Conservation (phyloP, 2,113 vertebrate species). For the Nesospiza acunhae region DNA sequence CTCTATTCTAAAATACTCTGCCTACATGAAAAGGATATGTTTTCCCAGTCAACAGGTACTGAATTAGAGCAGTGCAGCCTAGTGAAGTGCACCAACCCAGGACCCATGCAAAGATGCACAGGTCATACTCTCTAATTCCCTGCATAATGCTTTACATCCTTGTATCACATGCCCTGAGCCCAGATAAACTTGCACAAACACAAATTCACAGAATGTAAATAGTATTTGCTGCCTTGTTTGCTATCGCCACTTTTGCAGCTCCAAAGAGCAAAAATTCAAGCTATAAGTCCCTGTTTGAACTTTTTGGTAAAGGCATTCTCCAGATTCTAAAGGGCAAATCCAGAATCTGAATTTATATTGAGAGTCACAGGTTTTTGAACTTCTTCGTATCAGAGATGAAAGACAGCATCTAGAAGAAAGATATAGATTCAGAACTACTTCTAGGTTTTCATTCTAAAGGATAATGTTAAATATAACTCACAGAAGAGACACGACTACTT, state of each 20-base stretch:
- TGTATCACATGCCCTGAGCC: neutral
- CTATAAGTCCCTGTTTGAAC: neutral
- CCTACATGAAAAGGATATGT: neutral
- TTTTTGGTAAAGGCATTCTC: neutral
- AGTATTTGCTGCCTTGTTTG: neutral
- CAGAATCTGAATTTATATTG: neutral
- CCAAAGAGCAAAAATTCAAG: neutral
- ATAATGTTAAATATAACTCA: neutral
- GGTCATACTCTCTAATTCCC: accelerated
- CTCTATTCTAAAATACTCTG: neutral
- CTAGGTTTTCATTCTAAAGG: neutral
- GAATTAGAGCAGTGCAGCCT: neutral
- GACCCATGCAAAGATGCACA: neutral
- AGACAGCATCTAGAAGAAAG: neutral
- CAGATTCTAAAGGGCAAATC: neutral
- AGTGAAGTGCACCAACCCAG: neutral
- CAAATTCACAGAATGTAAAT: neutral
- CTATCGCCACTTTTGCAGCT: accelerated
- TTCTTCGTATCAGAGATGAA: neutral
- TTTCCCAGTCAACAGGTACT: neutral
- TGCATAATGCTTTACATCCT: neutral
- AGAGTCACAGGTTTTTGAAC: neutral
- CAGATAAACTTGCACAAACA: neutral
- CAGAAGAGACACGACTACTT: neutral
- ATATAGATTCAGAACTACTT: neutral